Conservation (phyloP, 2,113 vertebrate species). For the Uropsilus gracilis region DNA sequence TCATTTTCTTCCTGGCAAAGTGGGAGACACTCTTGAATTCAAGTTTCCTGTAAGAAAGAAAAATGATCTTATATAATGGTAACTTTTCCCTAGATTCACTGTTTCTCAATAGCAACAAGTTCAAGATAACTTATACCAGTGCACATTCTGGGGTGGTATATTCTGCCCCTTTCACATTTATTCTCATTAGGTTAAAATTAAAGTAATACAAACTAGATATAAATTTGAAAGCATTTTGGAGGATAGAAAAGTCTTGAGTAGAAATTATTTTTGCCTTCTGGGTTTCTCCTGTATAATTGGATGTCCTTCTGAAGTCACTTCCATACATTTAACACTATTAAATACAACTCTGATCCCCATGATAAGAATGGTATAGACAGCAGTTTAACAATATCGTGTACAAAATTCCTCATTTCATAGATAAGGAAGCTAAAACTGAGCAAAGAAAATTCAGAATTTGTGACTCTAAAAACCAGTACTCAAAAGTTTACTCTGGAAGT, state of each 20-base stretch:
- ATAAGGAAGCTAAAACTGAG: background rate
- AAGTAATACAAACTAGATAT: too few relatives aligned
- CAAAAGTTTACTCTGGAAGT: background rate
- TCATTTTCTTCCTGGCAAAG: too few relatives aligned
- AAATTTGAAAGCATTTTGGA: too few relatives aligned
- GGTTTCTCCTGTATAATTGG: background rate
- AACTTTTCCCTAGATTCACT: too few relatives aligned
- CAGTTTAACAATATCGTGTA: background rate
- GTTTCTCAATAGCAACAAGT: too few relatives aligned
- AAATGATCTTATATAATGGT: too few relatives aligned
- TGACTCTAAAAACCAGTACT: background rate
- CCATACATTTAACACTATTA: background rate
- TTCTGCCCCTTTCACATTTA: background rate
- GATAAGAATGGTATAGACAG: background rate
- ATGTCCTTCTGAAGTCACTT: background rate
- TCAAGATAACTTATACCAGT: too few relatives aligned
- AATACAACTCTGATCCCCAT: background rate
- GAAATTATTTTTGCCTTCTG: background rate
- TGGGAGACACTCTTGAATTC: too few relatives aligned
- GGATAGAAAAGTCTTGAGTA: background rate
- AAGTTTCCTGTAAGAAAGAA: too few relatives aligned
- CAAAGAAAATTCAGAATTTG: background rate
- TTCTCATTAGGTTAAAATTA: background rate
- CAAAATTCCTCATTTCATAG: background rate
- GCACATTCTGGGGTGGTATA: too few relatives aligned